Conservation (phyloP, 1,140 invertebrate genomes). For the Choristoneura fumiferana region DNA sequence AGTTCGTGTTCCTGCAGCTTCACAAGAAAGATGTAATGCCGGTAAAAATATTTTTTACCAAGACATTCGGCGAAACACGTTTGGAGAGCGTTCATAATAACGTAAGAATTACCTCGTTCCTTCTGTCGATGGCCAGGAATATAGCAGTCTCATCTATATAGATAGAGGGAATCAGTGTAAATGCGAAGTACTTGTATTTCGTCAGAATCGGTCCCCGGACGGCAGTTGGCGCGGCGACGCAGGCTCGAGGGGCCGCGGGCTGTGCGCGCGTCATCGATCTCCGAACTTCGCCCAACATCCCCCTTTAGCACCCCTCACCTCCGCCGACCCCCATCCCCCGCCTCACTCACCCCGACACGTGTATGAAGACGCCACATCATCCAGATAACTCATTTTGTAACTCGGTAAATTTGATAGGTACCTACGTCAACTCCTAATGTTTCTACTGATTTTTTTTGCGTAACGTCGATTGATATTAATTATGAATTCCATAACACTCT, state of each 20-base stretch:
- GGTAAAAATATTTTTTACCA: too few relatives aligned
- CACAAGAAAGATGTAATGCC: too few relatives aligned
- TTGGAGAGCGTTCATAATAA: not conserved
- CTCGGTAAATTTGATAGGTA: constrained; percentile 13
- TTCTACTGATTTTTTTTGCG: not conserved
- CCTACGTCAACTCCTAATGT: not conserved
- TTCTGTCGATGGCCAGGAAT: constrained; percentile 6
- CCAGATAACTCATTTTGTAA: constrained; percentile 48
- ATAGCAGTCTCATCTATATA: not conserved
- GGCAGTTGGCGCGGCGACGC: constrained; percentile 7
- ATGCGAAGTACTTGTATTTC: constrained; percentile 12
- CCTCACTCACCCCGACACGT: constrained; percentile 39
- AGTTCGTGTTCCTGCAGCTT: too few relatives aligned
- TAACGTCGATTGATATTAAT: not conserved
- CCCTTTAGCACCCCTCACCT: constrained; percentile 30
- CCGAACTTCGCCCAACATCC: constrained; percentile 25
- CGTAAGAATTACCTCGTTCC: constrained; percentile 9
- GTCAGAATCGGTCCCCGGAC: constrained; percentile 2
- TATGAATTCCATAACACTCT: too few relatives aligned
- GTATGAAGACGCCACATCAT: constrained; percentile 49
- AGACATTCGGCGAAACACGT: too few relatives aligned
- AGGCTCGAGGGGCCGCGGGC: constrained; percentile 18
- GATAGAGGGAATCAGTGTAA: not conserved
- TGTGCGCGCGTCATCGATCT: constrained; percentile 56
- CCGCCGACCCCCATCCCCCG: constrained; percentile 20